These are phyloP conservation scores for Platycnemis pennipes DNA, from an alignment of 2,888 invertebrate genomes.

Conservation along the genomic window DNA sequence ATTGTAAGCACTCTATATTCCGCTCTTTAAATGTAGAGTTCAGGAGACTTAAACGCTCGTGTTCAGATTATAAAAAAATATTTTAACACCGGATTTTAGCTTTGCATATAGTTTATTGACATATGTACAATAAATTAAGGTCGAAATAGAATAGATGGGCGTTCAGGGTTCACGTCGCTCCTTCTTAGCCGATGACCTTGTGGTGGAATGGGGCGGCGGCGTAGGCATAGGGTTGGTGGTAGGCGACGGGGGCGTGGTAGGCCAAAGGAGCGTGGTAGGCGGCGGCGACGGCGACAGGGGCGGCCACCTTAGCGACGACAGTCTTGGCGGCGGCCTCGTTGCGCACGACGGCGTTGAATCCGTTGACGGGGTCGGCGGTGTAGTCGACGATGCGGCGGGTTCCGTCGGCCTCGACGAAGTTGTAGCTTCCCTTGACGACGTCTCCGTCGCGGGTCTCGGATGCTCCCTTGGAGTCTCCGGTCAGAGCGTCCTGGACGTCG, in stretches of 20 bases:
- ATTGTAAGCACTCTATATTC: no score
- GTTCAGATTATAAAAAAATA: no score
- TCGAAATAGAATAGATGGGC: background rate
- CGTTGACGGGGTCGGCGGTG: slow-evolving; percentile 65
- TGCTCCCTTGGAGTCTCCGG: slow-evolving; percentile 74
- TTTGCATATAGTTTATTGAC: background rate
- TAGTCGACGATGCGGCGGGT: slow-evolving; percentile 70
- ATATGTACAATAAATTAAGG: background rate
- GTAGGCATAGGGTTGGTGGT: background rate
- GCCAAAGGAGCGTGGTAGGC: slow-evolving; percentile 71
- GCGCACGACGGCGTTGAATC: slow-evolving; percentile 71
- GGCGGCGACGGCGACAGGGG: slow-evolving; percentile 23
- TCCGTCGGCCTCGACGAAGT: slow-evolving; percentile 73
- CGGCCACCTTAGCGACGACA: slow-evolving; percentile 66
- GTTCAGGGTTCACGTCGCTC: background rate
- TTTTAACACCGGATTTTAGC: background rate
- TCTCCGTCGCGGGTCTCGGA: slow-evolving; percentile 74
- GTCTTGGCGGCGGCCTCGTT: slow-evolving; percentile 71
- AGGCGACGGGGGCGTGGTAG: slow-evolving; percentile 71
- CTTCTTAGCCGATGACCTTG: slow-evolving; percentile 19
- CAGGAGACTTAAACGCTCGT: no score
- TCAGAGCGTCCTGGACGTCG: slow-evolving; percentile 74
- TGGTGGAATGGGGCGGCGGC: slow-evolving; percentile 66
- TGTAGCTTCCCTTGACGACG: slow-evolving; percentile 74
- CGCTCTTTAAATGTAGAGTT: no score